Percentiles rank a stretch among this genome's conserved stretches.
Conservation (phyloP, 2,113 vertebrate species). For the Notothenia coriiceps region DNA sequence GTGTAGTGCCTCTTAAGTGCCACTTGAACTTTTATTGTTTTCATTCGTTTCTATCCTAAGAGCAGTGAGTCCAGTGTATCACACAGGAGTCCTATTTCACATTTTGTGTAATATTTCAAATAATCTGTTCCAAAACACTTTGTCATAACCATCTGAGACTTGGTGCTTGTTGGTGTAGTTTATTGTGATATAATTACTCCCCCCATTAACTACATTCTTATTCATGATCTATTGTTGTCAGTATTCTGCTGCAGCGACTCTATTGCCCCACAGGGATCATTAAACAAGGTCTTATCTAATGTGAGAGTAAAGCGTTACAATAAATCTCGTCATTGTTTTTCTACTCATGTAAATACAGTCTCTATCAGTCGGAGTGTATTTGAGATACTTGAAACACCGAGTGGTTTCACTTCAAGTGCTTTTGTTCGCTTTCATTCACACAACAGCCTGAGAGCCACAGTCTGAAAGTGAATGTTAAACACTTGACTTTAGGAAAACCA, state of each 20-base stretch:
- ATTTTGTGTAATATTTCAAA: neutral
- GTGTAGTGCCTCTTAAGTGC: neutral
- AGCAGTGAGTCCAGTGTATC: neutral
- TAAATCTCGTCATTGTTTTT: constrained; percentile 32
- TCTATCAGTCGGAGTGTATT: constrained; percentile 35
- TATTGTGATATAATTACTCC: constrained; percentile 28
- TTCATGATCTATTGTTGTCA: constrained; percentile 33
- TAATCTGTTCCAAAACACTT: neutral
- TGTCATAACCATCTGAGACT: neutral
- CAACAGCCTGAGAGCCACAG: constrained; percentile 29
- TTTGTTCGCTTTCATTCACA: constrained; percentile 54
- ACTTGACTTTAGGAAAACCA: constrained; percentile 52
- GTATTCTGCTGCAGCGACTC: constrained; percentile 22
- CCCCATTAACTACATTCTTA: constrained; percentile 19
- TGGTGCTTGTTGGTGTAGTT: neutral
- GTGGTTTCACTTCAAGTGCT: constrained; percentile 47
- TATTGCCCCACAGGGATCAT: constrained; percentile 49
- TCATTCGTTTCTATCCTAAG: neutral
- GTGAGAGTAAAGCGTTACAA: constrained; percentile 41
- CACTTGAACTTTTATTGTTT: constrained; percentile 2
- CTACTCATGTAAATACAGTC: constrained; percentile 43
- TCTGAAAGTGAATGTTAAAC: constrained; percentile 25
- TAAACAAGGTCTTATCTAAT: constrained; percentile 44
- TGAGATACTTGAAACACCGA: constrained; percentile 48
- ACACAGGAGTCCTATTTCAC: too few relatives aligned